Percentiles rank a stretch among this genome's conserved stretches.
phyloP scores from a whole-genome alignment of 2,888 invertebrate genomes.

The Mechanitis messenoides region DNA sequence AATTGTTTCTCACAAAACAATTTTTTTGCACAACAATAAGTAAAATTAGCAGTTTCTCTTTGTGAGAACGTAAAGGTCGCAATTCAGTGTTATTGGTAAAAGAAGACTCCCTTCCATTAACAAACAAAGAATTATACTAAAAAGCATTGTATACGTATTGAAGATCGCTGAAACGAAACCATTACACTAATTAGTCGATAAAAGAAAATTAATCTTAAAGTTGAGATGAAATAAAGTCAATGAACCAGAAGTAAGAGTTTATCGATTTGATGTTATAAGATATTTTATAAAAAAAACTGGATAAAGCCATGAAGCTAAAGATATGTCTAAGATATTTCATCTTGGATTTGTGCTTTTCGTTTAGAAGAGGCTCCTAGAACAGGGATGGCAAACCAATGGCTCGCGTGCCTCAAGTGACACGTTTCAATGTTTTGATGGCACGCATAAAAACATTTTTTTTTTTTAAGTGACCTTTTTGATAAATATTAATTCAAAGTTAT shows the following conservation, averaged over 20 bases:
- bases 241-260: no score
- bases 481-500: no score
- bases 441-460: no score
- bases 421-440: no score
- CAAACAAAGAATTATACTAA: conserved; percentile 22
- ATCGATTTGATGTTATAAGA: no score
- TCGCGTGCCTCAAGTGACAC: no score
- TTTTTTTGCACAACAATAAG: conserved; percentile 26
- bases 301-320: no score
- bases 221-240: background rate
- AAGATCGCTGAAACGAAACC: conserved; percentile 10
- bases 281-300: no score
- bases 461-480: no score
- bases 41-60: conserved; percentile 23
- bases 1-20: conserved; percentile 24
- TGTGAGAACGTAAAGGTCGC: conserved; percentile 18
- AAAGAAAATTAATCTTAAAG: conserved; percentile 3
- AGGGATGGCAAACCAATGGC: conserved; percentile 30
- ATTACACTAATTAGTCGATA: conserved; percentile 19
- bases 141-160: conserved; percentile 19
- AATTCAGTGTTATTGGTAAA: conserved; percentile 23
- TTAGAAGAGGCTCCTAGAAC: conserved; percentile 21
- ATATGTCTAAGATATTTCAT: conserved; percentile 8
- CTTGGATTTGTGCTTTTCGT: conserved; percentile 23
- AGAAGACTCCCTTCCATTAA: conserved; percentile 13